Conservation (phyloP, 2,113 vertebrate genomes). For the Melanerpes formicivorus region DNA sequence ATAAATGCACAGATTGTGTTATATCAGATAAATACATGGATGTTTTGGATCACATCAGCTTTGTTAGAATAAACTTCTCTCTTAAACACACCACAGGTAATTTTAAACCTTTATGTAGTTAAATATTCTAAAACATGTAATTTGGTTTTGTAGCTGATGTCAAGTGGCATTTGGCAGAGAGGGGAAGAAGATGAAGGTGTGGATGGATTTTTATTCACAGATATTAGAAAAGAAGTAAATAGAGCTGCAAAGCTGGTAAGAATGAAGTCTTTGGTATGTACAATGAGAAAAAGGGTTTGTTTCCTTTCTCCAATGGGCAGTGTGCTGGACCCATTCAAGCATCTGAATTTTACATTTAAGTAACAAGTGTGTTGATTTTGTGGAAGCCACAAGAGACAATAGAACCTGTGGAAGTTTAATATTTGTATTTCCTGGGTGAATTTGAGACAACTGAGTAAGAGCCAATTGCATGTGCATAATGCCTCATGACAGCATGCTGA, state of each 20-base stretch:
- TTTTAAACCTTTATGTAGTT: background rate
- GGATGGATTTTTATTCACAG: constrained; percentile 89
- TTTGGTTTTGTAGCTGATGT: constrained; percentile 85
- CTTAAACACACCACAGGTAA: background rate
- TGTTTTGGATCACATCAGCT: background rate
- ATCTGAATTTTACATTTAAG: background rate
- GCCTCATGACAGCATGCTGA: background rate
- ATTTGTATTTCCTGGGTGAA: background rate
- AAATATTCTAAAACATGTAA: constrained; percentile 8
- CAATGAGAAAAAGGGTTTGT: background rate
- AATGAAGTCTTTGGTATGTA: constrained; percentile 2
- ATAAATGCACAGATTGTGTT: background rate
- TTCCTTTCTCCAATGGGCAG: background rate
- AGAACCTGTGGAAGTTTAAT: background rate
- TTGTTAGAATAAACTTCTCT: background rate
- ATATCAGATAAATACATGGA: background rate
- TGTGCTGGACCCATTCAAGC: background rate
- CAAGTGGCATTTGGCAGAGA: constrained; percentile 94
- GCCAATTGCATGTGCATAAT: background rate
- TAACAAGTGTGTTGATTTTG: background rate
- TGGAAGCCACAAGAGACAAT: background rate
- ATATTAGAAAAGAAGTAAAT: constrained; percentile 88
- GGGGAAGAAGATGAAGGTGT: constrained; percentile 90
- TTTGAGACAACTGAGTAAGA: background rate
- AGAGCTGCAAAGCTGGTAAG: constrained; percentile 90